Evolutionary conservation across 2,888 invertebrate species (phyloP), one percentile per base, ranked within the genome.

Genomic region (Hecatera dysodea): DNA sequence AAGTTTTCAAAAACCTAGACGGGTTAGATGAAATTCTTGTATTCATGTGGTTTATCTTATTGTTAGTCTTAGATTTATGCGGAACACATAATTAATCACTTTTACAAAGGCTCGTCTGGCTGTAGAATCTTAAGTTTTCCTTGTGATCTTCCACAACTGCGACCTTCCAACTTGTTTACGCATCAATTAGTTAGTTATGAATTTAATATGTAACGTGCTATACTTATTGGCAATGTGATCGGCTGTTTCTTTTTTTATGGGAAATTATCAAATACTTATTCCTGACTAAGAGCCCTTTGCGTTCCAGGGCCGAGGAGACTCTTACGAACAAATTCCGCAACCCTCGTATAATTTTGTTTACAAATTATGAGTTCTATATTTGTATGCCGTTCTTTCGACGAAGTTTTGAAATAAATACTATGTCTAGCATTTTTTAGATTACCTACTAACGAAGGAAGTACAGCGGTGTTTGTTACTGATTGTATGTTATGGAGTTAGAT

Each of bases 31-130:
- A 5, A 44, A 44, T 19, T 44, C 9, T 33, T 52, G 27, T 19
- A 27, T 27, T 17, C 52, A 52, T 53, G 11, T 48, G 11, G 27
- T 78, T 63, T 67, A 62, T 78, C 67, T 63, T n/a, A 70, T 22
- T 61, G 29, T 67, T 52, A 19, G 24, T 46, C 39, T 62, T 33
- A 60, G 36, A 19, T 72, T 72, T 66, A 62, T 57, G 33, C 27
- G 42, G 24, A 52, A 48, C 22, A 46, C 36, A 60, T 71, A 44
- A 71, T 65, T 60, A 60, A 50, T 44, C 17, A 69, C 29, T n/a
- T 44, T 33, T 33, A 27, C 15, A 55, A 55, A 56, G 22, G 9
- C 33, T 22, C 33, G 12, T 17, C 12, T n/a, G 42, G 12, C 19
- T 33, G 0, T n/a, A 19, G 15, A 46, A 22, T 46, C 3, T 19